Evolutionary conservation across 2,888 invertebrate genomes (phyloP).

Genomic region (Volucella zonaria): DNA sequence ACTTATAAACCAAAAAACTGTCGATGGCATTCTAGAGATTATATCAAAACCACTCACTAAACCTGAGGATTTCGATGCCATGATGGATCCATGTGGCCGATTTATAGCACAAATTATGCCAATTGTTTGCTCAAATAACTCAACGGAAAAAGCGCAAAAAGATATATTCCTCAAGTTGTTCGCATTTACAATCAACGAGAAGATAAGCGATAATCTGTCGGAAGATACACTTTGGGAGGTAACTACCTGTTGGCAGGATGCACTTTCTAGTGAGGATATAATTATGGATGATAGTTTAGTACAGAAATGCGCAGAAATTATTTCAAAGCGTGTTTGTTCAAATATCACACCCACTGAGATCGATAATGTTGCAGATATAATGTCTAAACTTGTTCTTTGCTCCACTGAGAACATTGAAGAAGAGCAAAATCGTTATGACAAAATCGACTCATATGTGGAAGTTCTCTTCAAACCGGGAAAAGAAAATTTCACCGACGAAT

Average conservation of each 20-base stretch:
- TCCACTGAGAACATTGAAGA: slow-evolving; percentile 78
- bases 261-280: slow-evolving; percentile 81
- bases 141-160: slow-evolving; percentile 80
- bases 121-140: slow-evolving; percentile 83
- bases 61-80: slow-evolving; percentile 75
- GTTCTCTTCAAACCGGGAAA: slow-evolving; percentile 43
- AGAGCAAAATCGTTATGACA: slow-evolving; percentile 75
- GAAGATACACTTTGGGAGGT: slow-evolving; percentile 85
- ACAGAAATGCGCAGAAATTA: slow-evolving; percentile 76
- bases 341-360: slow-evolving; percentile 68
- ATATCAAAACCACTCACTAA: slow-evolving; percentile 77
- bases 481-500: slow-evolving; percentile 59
- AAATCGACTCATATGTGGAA: slow-evolving; percentile 77
- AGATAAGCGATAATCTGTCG: slow-evolving; percentile 78
- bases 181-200: slow-evolving; percentile 82
- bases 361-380: slow-evolving; percentile 78
- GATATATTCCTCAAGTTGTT: slow-evolving; percentile 83
- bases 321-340: slow-evolving; percentile 74
- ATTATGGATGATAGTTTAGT: slow-evolving; percentile 77
- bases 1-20: slow-evolving; percentile 79
- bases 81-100: slow-evolving; percentile 83
- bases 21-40: slow-evolving; percentile 79
- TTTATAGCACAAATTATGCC: slow-evolving; percentile 84
- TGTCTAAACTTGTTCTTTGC: slow-evolving; percentile 79
- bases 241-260: slow-evolving; percentile 85